Percentiles rank a stretch among this genome's conserved stretches.
Evolutionary conservation across 1,140 invertebrate species (phyloP).

Genomic region (Scaptomyza pallida): DNA sequence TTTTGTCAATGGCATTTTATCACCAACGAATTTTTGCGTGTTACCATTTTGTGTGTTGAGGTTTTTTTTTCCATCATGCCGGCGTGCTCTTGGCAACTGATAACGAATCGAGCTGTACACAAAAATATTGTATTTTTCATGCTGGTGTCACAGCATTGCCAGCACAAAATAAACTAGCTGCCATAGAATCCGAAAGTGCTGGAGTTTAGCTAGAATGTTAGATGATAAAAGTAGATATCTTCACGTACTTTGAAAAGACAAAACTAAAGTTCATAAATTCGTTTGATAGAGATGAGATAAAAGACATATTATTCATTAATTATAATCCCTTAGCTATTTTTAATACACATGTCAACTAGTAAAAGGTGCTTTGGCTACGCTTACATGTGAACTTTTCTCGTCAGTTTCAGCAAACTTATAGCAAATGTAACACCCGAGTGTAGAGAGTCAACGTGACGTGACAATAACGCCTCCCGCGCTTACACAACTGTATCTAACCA

Average conservation of each 20-base stretch:
- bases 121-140: slow-evolving; percentile 31
- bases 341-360: too few species aligned
- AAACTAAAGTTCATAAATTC: too few species aligned
- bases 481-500: slow-evolving; percentile 23
- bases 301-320: too few species aligned
- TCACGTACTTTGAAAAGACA: too few species aligned
- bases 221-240: not conserved
- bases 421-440: not conserved
- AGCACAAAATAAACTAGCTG: slow-evolving; percentile 19
- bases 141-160: slow-evolving; percentile 40
- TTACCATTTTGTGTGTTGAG: slow-evolving; percentile 28
- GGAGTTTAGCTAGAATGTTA: not conserved
- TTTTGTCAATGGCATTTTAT: slow-evolving; percentile 72
- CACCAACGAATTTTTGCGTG: slow-evolving; percentile 35
- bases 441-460: not conserved
- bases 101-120: slow-evolving; percentile 19
- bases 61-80: slow-evolving; percentile 18
- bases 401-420: not conserved
- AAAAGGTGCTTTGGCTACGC: too few species aligned
- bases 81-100: slow-evolving; percentile 38
- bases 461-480: slow-evolving; percentile 4
- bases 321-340: too few species aligned
- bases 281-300: too few species aligned
- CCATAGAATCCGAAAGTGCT: not conserved
- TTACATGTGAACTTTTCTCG: not conserved